Conservation (phyloP, 2,797 vertebrate species). For the Microchirus variegatus region DNA sequence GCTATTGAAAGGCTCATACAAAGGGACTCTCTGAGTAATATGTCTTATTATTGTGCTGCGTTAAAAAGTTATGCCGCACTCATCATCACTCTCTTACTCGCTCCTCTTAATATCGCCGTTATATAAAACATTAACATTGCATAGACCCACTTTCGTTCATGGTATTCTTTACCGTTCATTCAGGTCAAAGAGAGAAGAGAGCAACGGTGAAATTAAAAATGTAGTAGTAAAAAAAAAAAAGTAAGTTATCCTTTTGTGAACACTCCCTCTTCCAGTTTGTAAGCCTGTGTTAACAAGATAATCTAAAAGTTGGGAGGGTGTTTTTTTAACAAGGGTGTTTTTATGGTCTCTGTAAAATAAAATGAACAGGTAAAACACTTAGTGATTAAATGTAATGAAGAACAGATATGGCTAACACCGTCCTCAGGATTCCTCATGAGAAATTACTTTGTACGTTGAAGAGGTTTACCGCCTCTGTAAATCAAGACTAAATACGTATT, state of each 20-base stretch:
- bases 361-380: constrained; percentile 84
- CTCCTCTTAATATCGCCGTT: constrained; percentile 37
- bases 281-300: constrained; percentile 82
- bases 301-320: constrained; percentile 75
- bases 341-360: constrained; percentile 84
- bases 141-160: constrained; percentile 27
- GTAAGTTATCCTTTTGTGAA: constrained; percentile 35
- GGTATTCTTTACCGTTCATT: constrained; percentile 24
- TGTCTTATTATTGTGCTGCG: constrained; percentile 63
- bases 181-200: constrained; percentile 16
- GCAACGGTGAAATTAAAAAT: constrained; percentile 27
- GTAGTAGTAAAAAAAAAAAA: constrained; percentile 15
- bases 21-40: constrained; percentile 61
- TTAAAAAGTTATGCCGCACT: constrained; percentile 62
- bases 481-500: constrained; percentile 87
- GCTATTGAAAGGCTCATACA: constrained; percentile 63
- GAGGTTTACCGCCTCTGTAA: constrained; percentile 86
- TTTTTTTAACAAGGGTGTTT: constrained; percentile 83
- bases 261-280: constrained; percentile 55
- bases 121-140: constrained; percentile 23
- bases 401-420: constrained; percentile 82
- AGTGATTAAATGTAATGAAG: constrained; percentile 88
- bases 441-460: constrained; percentile 88
- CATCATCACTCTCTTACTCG: constrained; percentile 46
- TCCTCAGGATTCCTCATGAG: constrained; percentile 83